These are phyloP conservation scores for Seladonia tumulorum DNA, from an alignment of 2,888 invertebrate genomes.

Conservation along the genomic window DNA sequence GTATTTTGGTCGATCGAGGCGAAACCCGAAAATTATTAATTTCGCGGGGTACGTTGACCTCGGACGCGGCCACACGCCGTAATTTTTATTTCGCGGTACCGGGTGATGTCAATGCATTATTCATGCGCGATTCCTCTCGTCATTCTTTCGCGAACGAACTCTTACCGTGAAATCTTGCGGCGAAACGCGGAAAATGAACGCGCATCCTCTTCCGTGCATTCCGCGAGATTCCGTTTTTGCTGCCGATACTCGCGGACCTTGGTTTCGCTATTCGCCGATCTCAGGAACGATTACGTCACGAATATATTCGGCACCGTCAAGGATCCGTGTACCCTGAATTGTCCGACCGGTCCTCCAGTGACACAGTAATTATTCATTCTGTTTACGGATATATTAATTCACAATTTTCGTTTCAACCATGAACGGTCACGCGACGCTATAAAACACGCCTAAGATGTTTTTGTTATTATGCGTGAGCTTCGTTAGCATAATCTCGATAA, in stretches of 20 bases:
- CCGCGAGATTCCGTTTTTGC: neutral
- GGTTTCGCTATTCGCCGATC: neutral
- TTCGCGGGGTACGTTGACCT: conserved; percentile 68
- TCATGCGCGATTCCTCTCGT: conserved; percentile 76
- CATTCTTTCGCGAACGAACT: conserved; percentile 72
- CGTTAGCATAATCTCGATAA: neutral
- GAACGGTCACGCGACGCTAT: neutral
- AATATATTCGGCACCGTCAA: neutral
- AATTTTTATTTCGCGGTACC: conserved; percentile 67
- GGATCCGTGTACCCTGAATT: neutral
- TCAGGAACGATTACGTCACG: neutral
- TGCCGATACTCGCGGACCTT: neutral
- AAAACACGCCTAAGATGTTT: neutral
- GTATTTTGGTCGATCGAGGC: conserved; percentile 52
- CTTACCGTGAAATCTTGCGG: conserved; percentile 71
- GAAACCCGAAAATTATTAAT: conserved; percentile 76
- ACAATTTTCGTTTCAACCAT: neutral
- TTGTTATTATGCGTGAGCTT: neutral
- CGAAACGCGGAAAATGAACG: conserved; percentile 18
- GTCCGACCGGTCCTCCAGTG: neutral
- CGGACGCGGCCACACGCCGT: conserved; percentile 46
- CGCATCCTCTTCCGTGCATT: neutral
- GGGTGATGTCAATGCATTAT: conserved; percentile 76
- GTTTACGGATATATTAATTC: neutral
- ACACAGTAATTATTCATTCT: neutral